Evolutionary conservation across 2,888 invertebrate species (phyloP), one percentile per base, ranked within the genome.

Genomic region (Tetrapedia diversipes): DNA sequence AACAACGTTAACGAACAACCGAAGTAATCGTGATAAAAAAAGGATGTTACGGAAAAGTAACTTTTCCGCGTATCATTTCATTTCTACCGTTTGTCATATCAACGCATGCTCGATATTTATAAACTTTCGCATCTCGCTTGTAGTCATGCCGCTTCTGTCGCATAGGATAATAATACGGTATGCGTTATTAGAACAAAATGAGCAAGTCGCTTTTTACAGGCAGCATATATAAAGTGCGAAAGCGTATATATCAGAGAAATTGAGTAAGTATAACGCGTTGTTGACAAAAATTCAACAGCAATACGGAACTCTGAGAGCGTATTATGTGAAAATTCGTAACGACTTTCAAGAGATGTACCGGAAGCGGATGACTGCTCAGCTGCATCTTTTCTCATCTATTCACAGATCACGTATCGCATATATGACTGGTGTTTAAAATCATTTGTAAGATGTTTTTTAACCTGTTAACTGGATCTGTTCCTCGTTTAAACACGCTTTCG

Each of bases 101-200:
- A 53, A 34, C 51, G 71, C 64, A 59, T 59, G 59, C 14, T 24
- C 32, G n/a, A n/a, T n/a, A n/a, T n/a, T n/a, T 59, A 4, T 19
- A 22, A 60, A 0, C 32, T 39, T 10, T 14, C n/a, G 41, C 49
- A 49, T 34, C 49, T 34, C 41, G 53, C 54, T 65, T 56, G 2
- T n/a, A 16, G 59, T 66, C 70, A 70, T 61, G 61, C 70, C 65
- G 70, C 77, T 66, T 61, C 73, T 65, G 65, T 60, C 34, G 65
- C 60, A 47, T 24, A 27, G 27, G 67, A 56, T 19, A 41, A 14
- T n/a, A 54, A 16, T n/a, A 51, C n/a, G 19, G 19, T 37, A 27
- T 14, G 27, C 39, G 8, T 16, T 16, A 11, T 0, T 1, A 32
- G 4, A 53, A 10, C n/a, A 41, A 19, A 7, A 32, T 2, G 6